Base-by-base conservation (phyloP, 2,797 vertebrate species). In the Gadopsis bispinosus region DNA sequence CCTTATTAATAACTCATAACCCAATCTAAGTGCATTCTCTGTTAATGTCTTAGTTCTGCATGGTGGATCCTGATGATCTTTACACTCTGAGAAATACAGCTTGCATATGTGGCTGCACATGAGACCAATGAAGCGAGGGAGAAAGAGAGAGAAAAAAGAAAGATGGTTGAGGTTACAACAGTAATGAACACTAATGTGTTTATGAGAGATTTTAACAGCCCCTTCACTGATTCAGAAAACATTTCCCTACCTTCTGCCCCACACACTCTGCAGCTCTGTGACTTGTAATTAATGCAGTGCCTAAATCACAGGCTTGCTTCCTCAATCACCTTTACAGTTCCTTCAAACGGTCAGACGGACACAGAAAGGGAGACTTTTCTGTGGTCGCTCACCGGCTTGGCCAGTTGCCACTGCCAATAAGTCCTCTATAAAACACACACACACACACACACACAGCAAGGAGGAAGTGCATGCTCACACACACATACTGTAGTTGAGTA, bases 161-260 rank as follows among this genome's bases (percentile, higher is more conserved):
- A 65, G 47, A 83, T 79, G 83, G 88, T 68, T 9, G 69, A 87
- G 75, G 89, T 86, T 88, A 89, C 79, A 85, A 74, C 73, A 73
- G 86, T 91, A 89, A 91, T 87, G 85, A 90, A 91, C 83, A 85
- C 78, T 89, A 88, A 92, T 91, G 86, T 88, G 85, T 87, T 90
- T 86, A 80, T 87, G 88, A 87, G 86, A 81, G 80, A 82, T 89
- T 91, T 90, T 84, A 89, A 89, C 85, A 80, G 85, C 77, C 73
- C 62, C 67, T 84, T 86, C 77, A 88, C 83, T 81, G 80, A 88
- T 79, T 91, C 81, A 77, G 83, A 91, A 88, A 90, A 88, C 76
- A 85, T 86, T 87, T 80, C 75, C 77, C 62, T 85, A 61, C 82
- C 82, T 89, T 53, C 58, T 69, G 75, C 81, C 84, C 83, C 75